A percentile compares a stretch with the other conserved stretches of the same genome.
phyloP scores from a whole-genome alignment of 1,140 invertebrate genomes.

The Sweltsa coloradensis region DNA sequence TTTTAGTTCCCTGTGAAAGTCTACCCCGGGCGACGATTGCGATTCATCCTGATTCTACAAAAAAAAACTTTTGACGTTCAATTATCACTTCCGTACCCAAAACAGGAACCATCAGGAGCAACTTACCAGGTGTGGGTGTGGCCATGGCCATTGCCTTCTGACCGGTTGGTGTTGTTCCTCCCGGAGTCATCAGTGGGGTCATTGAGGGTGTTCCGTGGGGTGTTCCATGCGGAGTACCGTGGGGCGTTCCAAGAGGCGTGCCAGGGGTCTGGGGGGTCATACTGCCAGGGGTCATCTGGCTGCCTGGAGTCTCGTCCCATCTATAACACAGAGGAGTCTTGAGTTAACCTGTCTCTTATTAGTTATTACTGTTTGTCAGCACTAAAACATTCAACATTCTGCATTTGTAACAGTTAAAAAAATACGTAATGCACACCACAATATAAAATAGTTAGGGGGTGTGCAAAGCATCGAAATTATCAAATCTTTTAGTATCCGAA shows the following conservation, averaged over 20 bases:
- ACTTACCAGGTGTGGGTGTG: conserved; percentile 78
- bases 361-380: too few species aligned
- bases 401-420: too few species aligned
- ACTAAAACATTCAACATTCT: too few species aligned
- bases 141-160: conserved; percentile 95
- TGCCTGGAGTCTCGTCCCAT: conserved; percentile 95
- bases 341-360: too few species aligned
- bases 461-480: too few species aligned
- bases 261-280: conserved; percentile 27
- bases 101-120: neutral
- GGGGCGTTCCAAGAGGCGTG: conserved; percentile 60
- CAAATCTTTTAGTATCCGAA: too few species aligned
- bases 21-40: too few species aligned
- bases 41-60: too few species aligned
- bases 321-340: too few species aligned
- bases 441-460: too few species aligned
- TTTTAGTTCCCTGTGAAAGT: too few species aligned
- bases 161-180: conserved; percentile 83
- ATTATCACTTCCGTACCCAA: neutral
- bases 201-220: conserved; percentile 40
- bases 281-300: conserved; percentile 44
- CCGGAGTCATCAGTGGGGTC: conserved; percentile 52
- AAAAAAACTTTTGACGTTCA: neutral
- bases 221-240: conserved; percentile 43
- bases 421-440: too few species aligned